Conservation (phyloP, 2,797 vertebrate species). For the Cheirogaleus major region DNA sequence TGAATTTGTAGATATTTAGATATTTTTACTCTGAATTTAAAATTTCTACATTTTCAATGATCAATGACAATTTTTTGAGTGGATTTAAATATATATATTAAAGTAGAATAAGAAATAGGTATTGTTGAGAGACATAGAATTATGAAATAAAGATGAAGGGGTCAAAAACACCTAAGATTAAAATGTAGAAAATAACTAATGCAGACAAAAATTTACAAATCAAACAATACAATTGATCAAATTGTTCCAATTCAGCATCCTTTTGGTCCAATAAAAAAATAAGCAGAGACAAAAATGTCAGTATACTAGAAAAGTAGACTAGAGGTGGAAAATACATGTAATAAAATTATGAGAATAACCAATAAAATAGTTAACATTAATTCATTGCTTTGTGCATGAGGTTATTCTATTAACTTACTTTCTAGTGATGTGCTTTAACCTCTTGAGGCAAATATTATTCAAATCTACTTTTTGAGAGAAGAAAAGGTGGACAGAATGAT, state of each 20-base stretch:
- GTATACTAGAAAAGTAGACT: background rate
- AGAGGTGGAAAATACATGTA: background rate
- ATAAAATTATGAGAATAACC: background rate
- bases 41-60: background rate
- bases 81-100: background rate
- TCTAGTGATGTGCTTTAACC: background rate
- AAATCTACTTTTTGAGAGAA: background rate
- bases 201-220: background rate
- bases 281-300: background rate
- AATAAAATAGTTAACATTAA: background rate
- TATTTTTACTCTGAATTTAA: background rate
- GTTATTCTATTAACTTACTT: background rate
- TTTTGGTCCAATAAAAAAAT: background rate
- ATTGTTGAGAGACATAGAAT: background rate
- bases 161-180: background rate
- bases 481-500: background rate
- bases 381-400: background rate
- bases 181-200: background rate
- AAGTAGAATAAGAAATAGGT: background rate
- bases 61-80: background rate
- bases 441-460: background rate
- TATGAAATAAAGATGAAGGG: background rate
- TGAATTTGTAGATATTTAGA: background rate
- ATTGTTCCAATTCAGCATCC: background rate
- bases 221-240: background rate